These are phyloP conservation scores for Tipula lateralis DNA, from an alignment of 2,888 invertebrate species.

Conservation along the genomic window DNA sequence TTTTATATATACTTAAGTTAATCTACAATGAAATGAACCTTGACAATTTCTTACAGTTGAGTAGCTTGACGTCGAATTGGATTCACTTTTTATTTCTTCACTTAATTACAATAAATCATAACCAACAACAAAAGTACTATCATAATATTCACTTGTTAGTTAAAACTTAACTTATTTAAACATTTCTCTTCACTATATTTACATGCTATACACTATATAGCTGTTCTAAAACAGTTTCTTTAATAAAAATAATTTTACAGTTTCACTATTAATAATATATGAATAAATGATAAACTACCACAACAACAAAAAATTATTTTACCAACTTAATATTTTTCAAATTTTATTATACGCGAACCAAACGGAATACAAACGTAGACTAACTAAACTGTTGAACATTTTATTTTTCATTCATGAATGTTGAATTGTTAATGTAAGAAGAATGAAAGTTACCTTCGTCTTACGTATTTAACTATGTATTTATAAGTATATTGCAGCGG, in stretches of 20 bases:
- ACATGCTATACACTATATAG: neutral
- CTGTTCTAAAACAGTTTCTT: neutral
- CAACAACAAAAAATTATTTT: neutral
- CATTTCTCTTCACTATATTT: neutral
- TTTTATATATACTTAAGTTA: neutral
- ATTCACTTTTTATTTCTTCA: neutral
- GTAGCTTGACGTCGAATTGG: neutral
- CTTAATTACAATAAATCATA: too few species aligned
- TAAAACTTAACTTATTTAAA: neutral
- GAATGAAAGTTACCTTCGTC: constrained; percentile 19
- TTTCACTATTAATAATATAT: neutral
- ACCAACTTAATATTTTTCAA: neutral
- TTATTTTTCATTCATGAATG: neutral
- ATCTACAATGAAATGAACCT: neutral
- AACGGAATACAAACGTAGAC: neutral
- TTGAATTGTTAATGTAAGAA: neutral
- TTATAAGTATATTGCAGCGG: neutral
- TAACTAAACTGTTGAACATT: neutral
- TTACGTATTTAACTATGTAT: neutral
- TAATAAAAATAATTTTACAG: neutral
- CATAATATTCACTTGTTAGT: neutral
- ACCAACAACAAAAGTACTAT: neutral
- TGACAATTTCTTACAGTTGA: neutral
- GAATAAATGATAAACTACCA: neutral
- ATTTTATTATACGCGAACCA: neutral